Base-by-base conservation (phyloP, 64 coral and sea anemone species). In the Platygyra sinensis region DNA sequence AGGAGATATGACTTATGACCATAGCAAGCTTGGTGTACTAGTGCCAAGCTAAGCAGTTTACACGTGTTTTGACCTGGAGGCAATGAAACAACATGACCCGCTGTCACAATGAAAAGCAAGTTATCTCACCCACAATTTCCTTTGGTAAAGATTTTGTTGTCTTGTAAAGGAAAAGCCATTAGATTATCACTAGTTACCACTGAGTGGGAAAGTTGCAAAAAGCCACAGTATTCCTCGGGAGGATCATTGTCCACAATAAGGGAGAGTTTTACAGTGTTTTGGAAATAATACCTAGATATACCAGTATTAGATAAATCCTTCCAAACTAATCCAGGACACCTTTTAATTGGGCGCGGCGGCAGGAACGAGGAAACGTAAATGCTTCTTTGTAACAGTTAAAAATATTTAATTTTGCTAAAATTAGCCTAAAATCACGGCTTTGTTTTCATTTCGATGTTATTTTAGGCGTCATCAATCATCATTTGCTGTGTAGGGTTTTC, bases 121-220 rank as follows among this genome's bases (percentile, higher is more conserved):
- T 30, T 20, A 29, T 32, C 2, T n/a, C 28, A 61, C n/a, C 52
- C 55, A 27, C 78, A 62, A 62, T 18, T 80, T 80, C 78, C 78
- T 80, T 31, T 32, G 55, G 78, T 33, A 30, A 80, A 80, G 78
- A 61, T 80, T 61, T 18, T 36, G 24, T 69, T 69, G 25, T 69
- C 24, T 10, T 25, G 28, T 5, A 20, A 14, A 32, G 28, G 38
- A 80, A 60, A 62, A 36, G 32, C 78, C 25, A 62, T 31, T 62
- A 80, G 32, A 8, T 80, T 60, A 62, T 13, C 78, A 20, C 55
- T 29, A 61, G 13, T 8, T 57, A 5, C 65, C 16, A n/a, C n/a
- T n/a, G n/a, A 54, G 55, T 59, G 10, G 25, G 49, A 57, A 54
- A 24, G 55, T 55, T 10, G 65, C 10, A n/a, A 24, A 7, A n/a